Evolutionary conservation across 1,140 invertebrate genomes (phyloP), one percentile per base, ranked within the genome.

Genomic region (Drosophila nigromelanica): DNA sequence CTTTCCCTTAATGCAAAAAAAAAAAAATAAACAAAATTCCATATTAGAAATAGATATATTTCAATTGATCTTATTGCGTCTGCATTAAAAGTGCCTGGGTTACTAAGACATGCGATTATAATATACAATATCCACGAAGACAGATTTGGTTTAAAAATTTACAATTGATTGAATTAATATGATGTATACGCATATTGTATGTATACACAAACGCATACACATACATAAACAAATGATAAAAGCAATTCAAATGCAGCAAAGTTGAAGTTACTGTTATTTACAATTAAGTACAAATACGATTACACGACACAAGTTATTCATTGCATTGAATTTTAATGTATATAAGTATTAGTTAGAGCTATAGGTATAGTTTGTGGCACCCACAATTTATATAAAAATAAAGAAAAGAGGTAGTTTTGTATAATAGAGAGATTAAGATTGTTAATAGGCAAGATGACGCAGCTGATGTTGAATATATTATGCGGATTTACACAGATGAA

Each of bases 181-280:
- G 56, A 79, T 79, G 76, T 75, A 71, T 60, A 76, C 54, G 39
- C 70, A 79, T 47, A 64, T n/a, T n/a, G n/a, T 1, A 58, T 18
- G 2, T 18, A 18, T 18, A 18, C n/a, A n/a, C n/a, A n/a, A n/a
- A n/a, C 10, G 43, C 24, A 33, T 6, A 63, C 58, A 75, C 14
- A 63, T 21, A 79, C 14, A 51, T 6, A n/a, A 42, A 52, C n/a
- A 73, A 39, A 37, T 48, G 7, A 35, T 3, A 27, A 0, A 45
- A 40, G 47, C 52, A 59, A 42, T 35, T 52, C 7, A 42, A 40
- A 73, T 55, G 54, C 37, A 43, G 60, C 60, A 73, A 51, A 58
- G 14, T 59, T 64, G 5, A 5, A 30, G 10, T 48, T 12, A 55
- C 10, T 47, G 33, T 27, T 27, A 50, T 62, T 30, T 33, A 58